Evolutionary conservation across 2,113 vertebrate species (phyloP), one percentile per base, ranked within the genome.

Genomic region (Ageneiosus marmoratus): DNA sequence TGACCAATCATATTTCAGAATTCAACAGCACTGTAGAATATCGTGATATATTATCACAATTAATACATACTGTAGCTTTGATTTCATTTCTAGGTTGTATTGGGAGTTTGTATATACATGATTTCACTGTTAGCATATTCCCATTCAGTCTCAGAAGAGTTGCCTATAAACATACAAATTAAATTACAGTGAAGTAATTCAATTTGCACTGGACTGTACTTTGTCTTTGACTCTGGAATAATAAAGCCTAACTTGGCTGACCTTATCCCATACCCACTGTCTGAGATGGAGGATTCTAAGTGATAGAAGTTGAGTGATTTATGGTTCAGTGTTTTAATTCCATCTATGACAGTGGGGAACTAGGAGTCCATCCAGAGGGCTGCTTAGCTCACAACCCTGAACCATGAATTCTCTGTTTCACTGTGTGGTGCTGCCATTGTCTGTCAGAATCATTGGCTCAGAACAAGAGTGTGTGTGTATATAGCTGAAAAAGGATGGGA

Each of bases 281-380:
- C 27, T 62, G 22, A 37, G 18, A 74, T 62, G 80, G 80, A 75
- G 44, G 22, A 32, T 74, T 82, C 74, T 74, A 74, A 58, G 18
- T 62, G 55, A 34, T n/a, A 75, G 70, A 63, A 62, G 32, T 74
- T 29, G 55, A 63, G 53, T 32, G 69, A 60, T 73, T 81, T 53
- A 60, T 73, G 67, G 53, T 81, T 73, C 80, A 73, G 37, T 73
- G 80, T 82, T 75, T 75, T 75, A 82, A 63, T 62, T 75, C 80
- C 27, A 44, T 74, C 56, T 63, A 34, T 6, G 46, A 75, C 80
- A 63, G 55, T 56, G 27, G 44, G 70, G 56, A 56, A 63, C 56
- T 75, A 32, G 37, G 29, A 62, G 15, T 56, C 70, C 44, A 18
- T 62, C 70, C 80, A 82, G 80, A 62, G 44, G 56, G 56, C 80